phyloP scores from a whole-genome alignment of 2,113 vertebrate species.

The Mesembrinibis cayennensis region DNA sequence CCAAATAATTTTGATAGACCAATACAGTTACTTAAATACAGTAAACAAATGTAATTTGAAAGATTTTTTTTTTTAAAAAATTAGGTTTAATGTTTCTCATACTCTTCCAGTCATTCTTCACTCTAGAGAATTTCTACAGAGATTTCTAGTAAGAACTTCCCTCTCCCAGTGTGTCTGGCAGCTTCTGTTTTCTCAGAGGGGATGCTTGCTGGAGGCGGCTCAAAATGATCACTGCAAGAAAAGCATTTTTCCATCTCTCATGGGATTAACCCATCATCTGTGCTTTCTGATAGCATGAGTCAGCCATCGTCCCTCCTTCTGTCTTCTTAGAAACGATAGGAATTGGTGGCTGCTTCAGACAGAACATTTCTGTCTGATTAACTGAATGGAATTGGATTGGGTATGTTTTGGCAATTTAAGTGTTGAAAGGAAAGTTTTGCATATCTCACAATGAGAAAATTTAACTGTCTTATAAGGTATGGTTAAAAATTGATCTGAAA shows the following conservation, averaged over 20 bases:
- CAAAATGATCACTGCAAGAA: not conserved
- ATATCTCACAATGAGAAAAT: not conserved
- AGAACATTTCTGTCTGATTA: not conserved
- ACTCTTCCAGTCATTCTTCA: not conserved
- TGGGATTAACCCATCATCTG: not conserved
- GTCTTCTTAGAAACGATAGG: not conserved
- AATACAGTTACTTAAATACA: not conserved
- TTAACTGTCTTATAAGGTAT: not conserved
- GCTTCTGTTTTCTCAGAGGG: not conserved
- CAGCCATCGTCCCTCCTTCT: not conserved
- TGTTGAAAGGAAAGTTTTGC: not conserved
- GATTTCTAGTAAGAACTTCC: not conserved
- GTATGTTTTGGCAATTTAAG: not conserved
- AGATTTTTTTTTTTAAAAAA: not conserved
- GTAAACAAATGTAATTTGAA: not conserved
- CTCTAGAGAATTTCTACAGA: not conserved
- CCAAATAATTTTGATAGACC: not conserved
- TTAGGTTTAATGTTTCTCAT: not conserved
- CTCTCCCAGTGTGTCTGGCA: not conserved
- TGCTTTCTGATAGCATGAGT: not conserved
- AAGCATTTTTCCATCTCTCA: not conserved
- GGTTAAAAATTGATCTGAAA: not conserved
- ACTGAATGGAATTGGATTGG: not conserved
- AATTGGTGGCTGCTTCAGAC: not conserved
- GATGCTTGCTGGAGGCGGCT: not conserved